These are phyloP conservation scores for Lepus americanus DNA, from an alignment of 2,113 vertebrate genomes.

Conservation along the genomic window DNA sequence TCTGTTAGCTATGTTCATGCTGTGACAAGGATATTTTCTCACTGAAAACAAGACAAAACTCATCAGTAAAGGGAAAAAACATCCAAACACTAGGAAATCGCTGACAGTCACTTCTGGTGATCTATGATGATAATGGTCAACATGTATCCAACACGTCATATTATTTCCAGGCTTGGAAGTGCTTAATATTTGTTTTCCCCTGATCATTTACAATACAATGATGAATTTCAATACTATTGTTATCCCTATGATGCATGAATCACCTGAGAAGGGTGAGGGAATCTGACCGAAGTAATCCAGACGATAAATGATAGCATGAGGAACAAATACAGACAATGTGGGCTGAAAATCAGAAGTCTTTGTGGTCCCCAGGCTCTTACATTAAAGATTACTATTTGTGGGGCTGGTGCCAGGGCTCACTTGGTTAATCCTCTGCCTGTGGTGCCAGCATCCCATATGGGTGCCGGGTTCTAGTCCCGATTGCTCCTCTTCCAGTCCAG, in stretches of 20 bases:
- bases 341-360: neutral
- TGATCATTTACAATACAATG: neutral
- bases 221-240: neutral
- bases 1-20: slow-evolving; percentile 45
- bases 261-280: neutral
- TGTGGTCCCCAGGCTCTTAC: neutral
- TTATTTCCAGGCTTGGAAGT: neutral
- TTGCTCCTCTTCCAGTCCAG: too few species aligned
- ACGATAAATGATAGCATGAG: neutral
- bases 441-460: too few species aligned
- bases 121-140: neutral
- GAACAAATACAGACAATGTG: neutral
- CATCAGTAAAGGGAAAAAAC: neutral
- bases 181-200: neutral
- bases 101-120: neutral
- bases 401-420: too few species aligned
- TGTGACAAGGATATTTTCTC: slow-evolving; percentile 6
- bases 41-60: neutral
- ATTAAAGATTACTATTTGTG: neutral
- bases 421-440: too few species aligned
- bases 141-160: neutral
- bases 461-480: too few species aligned
- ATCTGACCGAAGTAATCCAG: neutral
- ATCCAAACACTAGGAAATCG: neutral
- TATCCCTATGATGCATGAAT: neutral